phyloP scores from a whole-genome alignment of 2,113 vertebrate genomes.

The Oryzias woworae region DNA sequence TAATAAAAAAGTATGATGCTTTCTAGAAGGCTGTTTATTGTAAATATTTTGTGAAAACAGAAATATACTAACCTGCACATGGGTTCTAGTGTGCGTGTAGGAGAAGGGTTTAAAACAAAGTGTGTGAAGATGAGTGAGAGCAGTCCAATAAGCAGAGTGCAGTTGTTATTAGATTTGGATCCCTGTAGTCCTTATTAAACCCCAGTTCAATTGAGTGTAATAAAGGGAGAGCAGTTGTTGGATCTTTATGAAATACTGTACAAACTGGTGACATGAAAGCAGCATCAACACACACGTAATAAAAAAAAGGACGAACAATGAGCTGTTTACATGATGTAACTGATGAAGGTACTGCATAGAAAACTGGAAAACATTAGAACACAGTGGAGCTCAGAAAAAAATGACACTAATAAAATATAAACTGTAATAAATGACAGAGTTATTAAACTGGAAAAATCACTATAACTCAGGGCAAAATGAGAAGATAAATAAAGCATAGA shows the following conservation, averaged over 20 bases:
- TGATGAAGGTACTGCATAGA: conserved; percentile 1
- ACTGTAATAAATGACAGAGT: not conserved
- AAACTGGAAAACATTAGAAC: not conserved
- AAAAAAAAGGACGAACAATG: not conserved
- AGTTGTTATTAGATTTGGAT: conserved; percentile 70
- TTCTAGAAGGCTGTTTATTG: not conserved
- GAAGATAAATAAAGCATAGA: not conserved
- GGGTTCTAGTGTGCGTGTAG: conserved; percentile 6
- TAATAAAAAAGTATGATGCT: no score
- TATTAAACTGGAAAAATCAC: not conserved
- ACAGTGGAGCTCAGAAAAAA: not conserved
- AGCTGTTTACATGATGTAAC: conserved; percentile 9
- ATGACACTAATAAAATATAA: not conserved
- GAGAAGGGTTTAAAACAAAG: conserved; percentile 22
- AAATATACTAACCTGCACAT: conserved; percentile 13
- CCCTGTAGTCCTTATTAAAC: conserved; percentile 68
- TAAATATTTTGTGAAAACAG: conserved; percentile 30
- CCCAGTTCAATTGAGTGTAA: conserved; percentile 56
- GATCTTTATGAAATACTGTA: conserved; percentile 56
- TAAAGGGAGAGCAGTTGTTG: conserved; percentile 40
- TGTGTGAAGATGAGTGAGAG: conserved; percentile 48
- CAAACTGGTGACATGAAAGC: conserved; percentile 25
- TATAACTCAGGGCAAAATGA: not conserved
- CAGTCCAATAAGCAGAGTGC: conserved; percentile 68
- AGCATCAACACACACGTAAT: not conserved